Conservation (phyloP, 2,113 vertebrate genomes). For the Psittacula cyanocephala region DNA sequence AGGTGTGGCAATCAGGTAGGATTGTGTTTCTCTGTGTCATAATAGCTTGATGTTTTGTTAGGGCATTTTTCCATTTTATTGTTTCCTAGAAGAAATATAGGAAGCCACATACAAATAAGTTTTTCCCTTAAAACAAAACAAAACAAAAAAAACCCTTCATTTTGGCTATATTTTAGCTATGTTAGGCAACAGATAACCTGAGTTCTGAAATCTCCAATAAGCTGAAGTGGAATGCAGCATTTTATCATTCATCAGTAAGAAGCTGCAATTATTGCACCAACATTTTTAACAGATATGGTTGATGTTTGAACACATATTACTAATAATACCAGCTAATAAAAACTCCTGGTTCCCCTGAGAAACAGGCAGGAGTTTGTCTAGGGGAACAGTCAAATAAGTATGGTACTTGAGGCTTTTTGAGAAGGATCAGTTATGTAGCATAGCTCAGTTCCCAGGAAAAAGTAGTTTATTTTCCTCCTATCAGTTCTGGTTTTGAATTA, state of each 20-base stretch:
- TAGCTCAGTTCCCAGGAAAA: neutral
- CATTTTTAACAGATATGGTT: neutral
- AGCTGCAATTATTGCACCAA: neutral
- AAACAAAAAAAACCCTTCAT: neutral
- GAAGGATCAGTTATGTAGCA: neutral
- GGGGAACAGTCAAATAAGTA: neutral
- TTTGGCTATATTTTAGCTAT: neutral
- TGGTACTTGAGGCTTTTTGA: neutral
- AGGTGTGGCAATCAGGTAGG: constrained; percentile 5
- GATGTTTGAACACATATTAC: neutral
- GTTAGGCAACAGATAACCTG: neutral
- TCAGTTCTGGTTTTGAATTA: neutral
- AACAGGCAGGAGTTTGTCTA: neutral
- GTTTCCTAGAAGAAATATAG: neutral
- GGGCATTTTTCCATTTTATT: neutral
- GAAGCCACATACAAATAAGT: neutral
- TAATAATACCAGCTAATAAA: neutral
- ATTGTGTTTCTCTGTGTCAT: neutral
- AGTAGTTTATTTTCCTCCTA: neutral
- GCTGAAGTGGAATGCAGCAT: neutral
- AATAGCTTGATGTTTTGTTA: neutral
- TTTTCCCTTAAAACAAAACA: neutral
- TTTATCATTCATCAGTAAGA: neutral
- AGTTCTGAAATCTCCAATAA: neutral
- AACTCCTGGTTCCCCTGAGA: neutral